These are phyloP conservation scores for Protophormia terraenovae DNA, from an alignment of 2,888 invertebrate species.

Conservation along the genomic window DNA sequence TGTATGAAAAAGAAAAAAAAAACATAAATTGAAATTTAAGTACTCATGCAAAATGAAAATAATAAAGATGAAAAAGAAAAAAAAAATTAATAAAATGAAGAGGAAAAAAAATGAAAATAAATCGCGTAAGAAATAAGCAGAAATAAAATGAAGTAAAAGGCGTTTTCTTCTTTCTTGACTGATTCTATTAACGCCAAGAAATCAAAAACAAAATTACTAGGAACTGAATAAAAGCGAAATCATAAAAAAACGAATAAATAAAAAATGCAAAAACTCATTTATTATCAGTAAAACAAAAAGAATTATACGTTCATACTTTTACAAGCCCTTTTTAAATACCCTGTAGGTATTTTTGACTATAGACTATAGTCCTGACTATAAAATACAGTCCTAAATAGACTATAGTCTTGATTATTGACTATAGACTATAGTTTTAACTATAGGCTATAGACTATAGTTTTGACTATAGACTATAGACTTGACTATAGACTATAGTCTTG, in stretches of 20 bases:
- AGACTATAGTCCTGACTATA: too few relatives aligned
- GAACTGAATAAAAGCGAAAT: constrained; percentile 2
- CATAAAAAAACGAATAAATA: neutral
- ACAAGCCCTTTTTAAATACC: too few relatives aligned
- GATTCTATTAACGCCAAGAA: constrained; percentile 46
- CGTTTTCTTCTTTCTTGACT: neutral
- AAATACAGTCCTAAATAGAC: too few relatives aligned
- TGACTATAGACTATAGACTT: too few relatives aligned
- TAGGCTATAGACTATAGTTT: too few relatives aligned
- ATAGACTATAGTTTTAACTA: too few relatives aligned
- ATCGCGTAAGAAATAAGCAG: constrained; percentile 8
- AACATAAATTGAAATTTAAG: constrained; percentile 62
- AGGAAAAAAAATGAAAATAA: neutral
- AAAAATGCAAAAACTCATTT: neutral
- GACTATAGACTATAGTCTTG: too few relatives aligned
- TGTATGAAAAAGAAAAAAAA: neutral
- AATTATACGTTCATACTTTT: neutral
- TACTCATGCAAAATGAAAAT: constrained; percentile 38
- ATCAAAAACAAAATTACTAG: constrained; percentile 6
- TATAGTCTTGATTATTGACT: too few relatives aligned
- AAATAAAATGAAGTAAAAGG: constrained; percentile 24
- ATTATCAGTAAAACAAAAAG: neutral
- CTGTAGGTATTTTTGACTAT: too few relatives aligned
- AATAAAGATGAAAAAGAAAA: neutral
- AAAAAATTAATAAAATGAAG: constrained; percentile 21